Evolutionary conservation across 1,140 invertebrate species (phyloP).

Genomic region (Callitettix versicolor): DNA sequence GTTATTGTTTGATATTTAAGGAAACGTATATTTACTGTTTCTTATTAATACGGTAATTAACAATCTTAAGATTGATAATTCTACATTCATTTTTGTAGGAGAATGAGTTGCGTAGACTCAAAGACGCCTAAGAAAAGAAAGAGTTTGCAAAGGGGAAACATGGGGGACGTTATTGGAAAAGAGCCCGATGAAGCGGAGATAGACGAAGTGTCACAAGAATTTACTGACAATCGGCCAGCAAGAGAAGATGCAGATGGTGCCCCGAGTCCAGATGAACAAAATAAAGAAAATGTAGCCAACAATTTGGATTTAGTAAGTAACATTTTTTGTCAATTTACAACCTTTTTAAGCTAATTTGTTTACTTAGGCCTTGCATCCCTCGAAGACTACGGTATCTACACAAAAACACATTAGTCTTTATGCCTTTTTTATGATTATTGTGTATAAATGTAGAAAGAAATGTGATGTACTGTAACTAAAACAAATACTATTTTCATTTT

Average conservation of each 20-base stretch:
- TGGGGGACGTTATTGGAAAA: constrained; percentile 33
- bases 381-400: no score
- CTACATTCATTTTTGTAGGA: neutral
- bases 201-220: constrained; percentile 19
- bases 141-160: constrained; percentile 19
- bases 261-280: constrained; percentile 9
- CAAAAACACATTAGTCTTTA: no score
- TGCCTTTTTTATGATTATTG: no score
- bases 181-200: constrained; percentile 26
- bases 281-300: constrained; percentile 15
- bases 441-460: no score
- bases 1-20: no score
- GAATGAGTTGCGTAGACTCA: constrained; percentile 26
- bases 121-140: constrained; percentile 21
- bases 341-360: no score
- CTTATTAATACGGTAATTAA: no score
- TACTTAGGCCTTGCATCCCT: no score
- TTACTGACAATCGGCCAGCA: constrained; percentile 17
- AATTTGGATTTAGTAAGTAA: constrained; percentile 11
- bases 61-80: no score
- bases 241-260: constrained; percentile 19
- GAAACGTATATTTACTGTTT: no score
- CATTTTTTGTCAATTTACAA: neutral
- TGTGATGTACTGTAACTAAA: no score
- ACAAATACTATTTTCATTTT: no score